Conservation (phyloP, 2,797 vertebrate genomes). For the Periophthalmus magnuspinnatus region DNA sequence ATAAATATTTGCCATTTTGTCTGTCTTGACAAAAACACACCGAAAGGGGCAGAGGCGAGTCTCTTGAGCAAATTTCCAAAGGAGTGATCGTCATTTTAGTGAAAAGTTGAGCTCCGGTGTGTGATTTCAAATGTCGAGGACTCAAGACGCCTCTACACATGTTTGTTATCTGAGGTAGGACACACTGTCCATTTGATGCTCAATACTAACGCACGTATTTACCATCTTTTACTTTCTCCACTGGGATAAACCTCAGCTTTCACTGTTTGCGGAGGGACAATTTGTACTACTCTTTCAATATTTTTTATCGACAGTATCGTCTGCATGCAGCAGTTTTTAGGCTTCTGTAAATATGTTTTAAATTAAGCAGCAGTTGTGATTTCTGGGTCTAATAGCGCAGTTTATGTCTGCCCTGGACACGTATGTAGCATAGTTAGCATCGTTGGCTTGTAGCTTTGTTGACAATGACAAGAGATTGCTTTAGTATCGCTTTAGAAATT, state of each 20-base stretch:
- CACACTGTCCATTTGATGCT: background rate
- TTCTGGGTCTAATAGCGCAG: conserved; percentile 11
- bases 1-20: background rate
- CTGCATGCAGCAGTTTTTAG: background rate
- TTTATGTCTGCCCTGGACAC: conserved; percentile 11
- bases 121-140: background rate
- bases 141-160: background rate
- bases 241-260: conserved; percentile 13
- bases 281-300: background rate
- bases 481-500: background rate
- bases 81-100: conserved; percentile 34
- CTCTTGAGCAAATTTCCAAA: conserved; percentile 23
- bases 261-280: background rate
- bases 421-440: conserved; percentile 38
- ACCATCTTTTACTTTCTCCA: conserved; percentile 28
- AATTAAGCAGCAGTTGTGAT: background rate
- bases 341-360: background rate
- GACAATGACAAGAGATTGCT: background rate
- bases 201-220: conserved; percentile 13
- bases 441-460: conserved; percentile 34
- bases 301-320: background rate
- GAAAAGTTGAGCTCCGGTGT: conserved; percentile 30
- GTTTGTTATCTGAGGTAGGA: conserved; percentile 19
- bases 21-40: conserved; percentile 18
- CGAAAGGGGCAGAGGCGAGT: conserved; percentile 43